Conservation (phyloP, 2,797 vertebrate species). For the Onychomys leucogaster region DNA sequence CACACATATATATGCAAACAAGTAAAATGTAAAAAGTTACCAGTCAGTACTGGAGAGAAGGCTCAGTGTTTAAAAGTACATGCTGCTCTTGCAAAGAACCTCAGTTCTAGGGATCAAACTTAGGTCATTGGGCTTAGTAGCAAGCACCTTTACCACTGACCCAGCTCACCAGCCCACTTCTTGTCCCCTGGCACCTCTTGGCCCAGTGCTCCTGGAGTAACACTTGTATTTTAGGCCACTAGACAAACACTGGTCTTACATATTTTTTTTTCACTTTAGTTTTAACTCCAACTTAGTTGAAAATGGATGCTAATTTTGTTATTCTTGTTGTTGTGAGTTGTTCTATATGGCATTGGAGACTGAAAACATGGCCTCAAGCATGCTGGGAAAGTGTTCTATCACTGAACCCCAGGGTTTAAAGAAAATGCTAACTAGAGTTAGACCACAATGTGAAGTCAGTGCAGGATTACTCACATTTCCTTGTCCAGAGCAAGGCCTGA, state of each 20-base stretch:
- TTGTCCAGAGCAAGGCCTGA: background rate
- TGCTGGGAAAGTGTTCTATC: background rate
- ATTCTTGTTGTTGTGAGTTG: background rate
- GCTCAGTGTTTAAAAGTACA: background rate
- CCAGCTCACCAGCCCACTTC: background rate
- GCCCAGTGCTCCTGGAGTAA: background rate
- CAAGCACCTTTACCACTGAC: background rate
- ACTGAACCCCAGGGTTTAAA: background rate
- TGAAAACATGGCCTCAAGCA: background rate
- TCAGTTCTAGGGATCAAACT: background rate
- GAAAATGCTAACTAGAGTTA: background rate
- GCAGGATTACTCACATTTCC: background rate
- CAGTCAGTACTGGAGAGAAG: background rate
- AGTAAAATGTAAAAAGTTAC: background rate
- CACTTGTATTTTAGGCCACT: background rate
- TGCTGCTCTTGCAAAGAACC: background rate
- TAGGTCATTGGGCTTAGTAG: background rate
- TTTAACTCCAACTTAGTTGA: slow-evolving; percentile 2
- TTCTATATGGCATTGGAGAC: background rate
- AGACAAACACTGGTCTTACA: slow-evolving; percentile 13
- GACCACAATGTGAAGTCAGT: background rate
- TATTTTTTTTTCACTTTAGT: slow-evolving; percentile 25
- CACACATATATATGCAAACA: background rate
- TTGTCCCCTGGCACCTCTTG: background rate
- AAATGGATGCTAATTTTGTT: background rate